Conservation (phyloP, 2,113 vertebrate genomes). For the Tragelaphus imberbis region DNA sequence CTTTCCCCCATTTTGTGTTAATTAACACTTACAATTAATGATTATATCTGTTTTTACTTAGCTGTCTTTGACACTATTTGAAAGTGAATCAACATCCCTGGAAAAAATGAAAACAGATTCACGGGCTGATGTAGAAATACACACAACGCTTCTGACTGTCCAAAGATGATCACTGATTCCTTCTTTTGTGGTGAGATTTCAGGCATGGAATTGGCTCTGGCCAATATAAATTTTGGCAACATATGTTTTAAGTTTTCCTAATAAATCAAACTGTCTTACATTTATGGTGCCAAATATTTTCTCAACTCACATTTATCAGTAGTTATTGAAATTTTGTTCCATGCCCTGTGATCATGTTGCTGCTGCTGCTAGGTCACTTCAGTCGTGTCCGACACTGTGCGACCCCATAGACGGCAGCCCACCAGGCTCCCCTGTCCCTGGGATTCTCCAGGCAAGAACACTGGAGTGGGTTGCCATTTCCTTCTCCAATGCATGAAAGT, state of each 20-base stretch:
- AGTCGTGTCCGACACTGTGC: too few species aligned
- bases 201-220: neutral
- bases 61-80: neutral
- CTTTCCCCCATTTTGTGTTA: neutral
- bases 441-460: too few species aligned
- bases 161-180: neutral
- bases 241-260: neutral
- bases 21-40: neutral
- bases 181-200: neutral
- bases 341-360: neutral
- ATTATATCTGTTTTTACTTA: neutral
- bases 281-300: neutral
- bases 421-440: too few species aligned
- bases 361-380: too few species aligned
- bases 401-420: too few species aligned
- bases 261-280: neutral
- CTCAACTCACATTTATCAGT: neutral
- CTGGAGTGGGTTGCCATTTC: too few species aligned
- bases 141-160: neutral
- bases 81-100: slow-evolving; percentile 14
- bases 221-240: neutral
- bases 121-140: neutral
- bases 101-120: neutral
- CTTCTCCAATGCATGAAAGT: too few species aligned
- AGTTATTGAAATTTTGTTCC: neutral